Evolutionary conservation across 2,113 vertebrate species (phyloP), one percentile per base, ranked within the genome.

Genomic region (Chrysemys picta): DNA sequence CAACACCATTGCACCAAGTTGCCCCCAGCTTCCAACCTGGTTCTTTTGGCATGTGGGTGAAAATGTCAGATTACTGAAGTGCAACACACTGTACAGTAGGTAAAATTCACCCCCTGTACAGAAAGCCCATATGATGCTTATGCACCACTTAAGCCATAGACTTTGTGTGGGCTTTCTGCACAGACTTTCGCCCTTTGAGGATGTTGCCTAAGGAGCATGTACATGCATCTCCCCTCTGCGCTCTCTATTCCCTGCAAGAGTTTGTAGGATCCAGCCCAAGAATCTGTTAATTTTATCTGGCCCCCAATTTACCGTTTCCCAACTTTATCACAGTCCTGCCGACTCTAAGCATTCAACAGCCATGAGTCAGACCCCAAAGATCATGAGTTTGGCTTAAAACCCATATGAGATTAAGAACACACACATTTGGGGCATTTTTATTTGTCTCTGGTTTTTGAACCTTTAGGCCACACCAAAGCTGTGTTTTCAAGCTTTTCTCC

Each of bases 271-370:
- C 62, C 85, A 90, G 27, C 59, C 45, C 56, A 47, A 79, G 19
- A 76, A 90, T 89, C 82, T 87, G 52, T 82, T 76, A 38, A 3
- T 87, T 8, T 59, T 93, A 92, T 89, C 62, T 81, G 9, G 31
- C 62, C 13, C 31, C 27, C 82, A 53, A 96, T 93, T 92, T 85
- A 86, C 22, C 45, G 86, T 95, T 85, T 95, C 84, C 7, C 84
- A 38, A 38, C 42, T 83, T n/a, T 76, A 25, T 95, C 65, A 95
- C 87, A 93, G 25, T 16, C 14, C 24, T 78, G 75, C 42, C 38
- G 29, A 78, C 25, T 47, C 75, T 6, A 47, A 82, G 54, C 54
- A 95, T 94, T 95, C 6, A 25, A 54, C 75, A 93, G 54, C 75
- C 65, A 87, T 88, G 92, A 72, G 22, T n/a, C 14, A 59, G 53